Percentiles rank a stretch among this genome's conserved stretches.
Conservation (phyloP, 2,797 vertebrate species). For the Syndactyla subalaris region DNA sequence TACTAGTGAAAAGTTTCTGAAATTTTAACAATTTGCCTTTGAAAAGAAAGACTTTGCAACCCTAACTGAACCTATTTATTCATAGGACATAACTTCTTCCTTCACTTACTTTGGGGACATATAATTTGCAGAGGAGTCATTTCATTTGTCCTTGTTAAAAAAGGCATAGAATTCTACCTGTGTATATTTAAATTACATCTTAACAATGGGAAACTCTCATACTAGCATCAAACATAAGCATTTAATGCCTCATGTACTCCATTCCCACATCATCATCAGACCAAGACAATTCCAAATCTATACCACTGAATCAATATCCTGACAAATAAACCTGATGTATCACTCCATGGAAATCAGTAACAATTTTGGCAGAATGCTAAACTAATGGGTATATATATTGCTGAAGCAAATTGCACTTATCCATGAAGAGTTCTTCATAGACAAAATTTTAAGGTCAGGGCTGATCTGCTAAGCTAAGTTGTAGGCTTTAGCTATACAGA, state of each 20-base stretch:
- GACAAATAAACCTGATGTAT: neutral
- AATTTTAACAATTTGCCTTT: neutral
- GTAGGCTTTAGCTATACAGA: neutral
- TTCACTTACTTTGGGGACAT: slow-evolving; percentile 43
- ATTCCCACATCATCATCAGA: slow-evolving; percentile 40
- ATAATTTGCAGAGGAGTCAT: slow-evolving; percentile 62
- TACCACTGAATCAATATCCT: neutral
- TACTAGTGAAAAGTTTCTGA: neutral
- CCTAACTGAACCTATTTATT: slow-evolving; percentile 64
- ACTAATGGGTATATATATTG: neutral
- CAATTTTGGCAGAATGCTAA: slow-evolving; percentile 11
- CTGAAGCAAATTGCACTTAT: neutral
- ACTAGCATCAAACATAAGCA: slow-evolving; percentile 59
- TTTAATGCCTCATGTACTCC: slow-evolving; percentile 61
- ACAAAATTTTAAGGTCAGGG: neutral
- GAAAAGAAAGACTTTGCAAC: slow-evolving; percentile 15
- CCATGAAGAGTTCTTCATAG: neutral
- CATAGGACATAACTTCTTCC: slow-evolving; percentile 39
- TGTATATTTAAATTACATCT: slow-evolving; percentile 54
- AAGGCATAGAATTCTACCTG: slow-evolving; percentile 59
- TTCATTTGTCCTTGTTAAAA: slow-evolving; percentile 62
- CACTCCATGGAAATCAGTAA: neutral
- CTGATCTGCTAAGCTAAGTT: neutral
- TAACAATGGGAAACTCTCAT: slow-evolving; percentile 54
- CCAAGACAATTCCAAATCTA: slow-evolving; percentile 37